Conservation (phyloP, 2,113 vertebrate genomes). For the Gadus macrocephalus region DNA sequence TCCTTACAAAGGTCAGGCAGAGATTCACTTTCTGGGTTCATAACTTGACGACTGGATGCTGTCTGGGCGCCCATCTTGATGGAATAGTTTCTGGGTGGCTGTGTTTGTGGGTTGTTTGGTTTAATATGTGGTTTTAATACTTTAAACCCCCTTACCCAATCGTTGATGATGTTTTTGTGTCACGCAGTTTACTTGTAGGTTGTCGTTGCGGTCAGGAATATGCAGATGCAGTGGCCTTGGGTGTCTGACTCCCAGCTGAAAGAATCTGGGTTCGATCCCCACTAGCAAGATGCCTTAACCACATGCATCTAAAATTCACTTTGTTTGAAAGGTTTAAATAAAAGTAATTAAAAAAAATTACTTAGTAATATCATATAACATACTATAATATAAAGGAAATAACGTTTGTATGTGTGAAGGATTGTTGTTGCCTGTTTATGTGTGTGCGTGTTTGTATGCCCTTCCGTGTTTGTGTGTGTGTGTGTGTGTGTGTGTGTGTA, state of each 20-base stretch:
- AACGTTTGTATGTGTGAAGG: neutral
- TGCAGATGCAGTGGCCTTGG: no score
- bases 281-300: no score
- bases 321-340: neutral
- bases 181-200: neutral
- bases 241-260: neutral
- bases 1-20: neutral
- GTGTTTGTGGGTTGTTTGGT: neutral
- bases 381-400: neutral
- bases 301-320: no score
- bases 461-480: neutral
- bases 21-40: neutral
- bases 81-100: neutral
- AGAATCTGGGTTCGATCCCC: neutral
- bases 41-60: neutral
- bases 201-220: no score
- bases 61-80: neutral
- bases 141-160: neutral
- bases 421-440: neutral
- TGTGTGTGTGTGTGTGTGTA: neutral
- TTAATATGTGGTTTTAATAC: neutral
- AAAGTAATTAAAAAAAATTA: neutral
- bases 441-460: neutral
- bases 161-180: neutral
- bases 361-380: no score